phyloP scores from a whole-genome alignment of 2,113 vertebrate genomes.

The Anarrhichthys ocellatus region DNA sequence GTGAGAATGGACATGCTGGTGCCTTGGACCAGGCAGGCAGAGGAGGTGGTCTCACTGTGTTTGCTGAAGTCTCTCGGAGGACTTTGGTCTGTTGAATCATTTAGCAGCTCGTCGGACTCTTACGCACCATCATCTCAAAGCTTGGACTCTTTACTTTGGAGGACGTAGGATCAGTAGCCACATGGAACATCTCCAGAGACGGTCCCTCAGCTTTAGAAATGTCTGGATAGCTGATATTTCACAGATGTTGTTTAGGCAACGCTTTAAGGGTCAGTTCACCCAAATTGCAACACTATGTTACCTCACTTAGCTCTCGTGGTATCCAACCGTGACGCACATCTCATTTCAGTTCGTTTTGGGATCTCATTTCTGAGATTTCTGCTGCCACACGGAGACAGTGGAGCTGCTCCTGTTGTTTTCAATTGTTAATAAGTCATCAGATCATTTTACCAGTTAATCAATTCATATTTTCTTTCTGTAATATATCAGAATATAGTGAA shows the following conservation, averaged over 20 bases:
- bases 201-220: background rate
- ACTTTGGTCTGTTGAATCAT: constrained; percentile 1
- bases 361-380: background rate
- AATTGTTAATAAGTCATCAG: background rate
- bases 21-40: constrained; percentile 43
- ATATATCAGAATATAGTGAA: background rate
- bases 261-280: constrained; percentile 50
- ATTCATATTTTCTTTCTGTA: background rate
- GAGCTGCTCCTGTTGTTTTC: background rate
- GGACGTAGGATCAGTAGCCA: background rate
- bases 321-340: background rate
- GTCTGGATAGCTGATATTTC: background rate
- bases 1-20: constrained; percentile 58
- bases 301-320: background rate
- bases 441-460: background rate
- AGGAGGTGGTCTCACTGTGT: constrained; percentile 55
- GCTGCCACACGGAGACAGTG: background rate
- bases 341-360: background rate
- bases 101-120: background rate
- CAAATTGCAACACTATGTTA: background rate
- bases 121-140: constrained; percentile 10
- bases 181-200: background rate
- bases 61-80: constrained; percentile 32
- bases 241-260: background rate
- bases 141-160: constrained; percentile 9